Conservation (phyloP, 2,888 invertebrate genomes). For the Polydrusus cervinus region DNA sequence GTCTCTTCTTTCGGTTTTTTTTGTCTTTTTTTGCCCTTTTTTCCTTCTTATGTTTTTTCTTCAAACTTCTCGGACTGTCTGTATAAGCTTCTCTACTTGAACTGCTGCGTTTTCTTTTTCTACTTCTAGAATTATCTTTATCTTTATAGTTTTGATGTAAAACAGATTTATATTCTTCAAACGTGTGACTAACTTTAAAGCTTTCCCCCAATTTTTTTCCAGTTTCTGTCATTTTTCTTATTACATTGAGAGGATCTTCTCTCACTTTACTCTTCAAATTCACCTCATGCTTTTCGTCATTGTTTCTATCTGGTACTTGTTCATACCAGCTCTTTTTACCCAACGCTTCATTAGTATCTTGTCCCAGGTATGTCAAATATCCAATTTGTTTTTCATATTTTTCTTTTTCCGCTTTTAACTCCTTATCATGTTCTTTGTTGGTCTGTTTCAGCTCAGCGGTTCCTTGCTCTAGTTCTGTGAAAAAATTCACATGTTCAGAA, state of each 20-base stretch:
- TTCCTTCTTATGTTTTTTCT: conserved; percentile 73
- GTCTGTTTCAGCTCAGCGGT: conserved; percentile 76
- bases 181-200: conserved; percentile 54
- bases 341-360: conserved; percentile 90
- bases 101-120: conserved; percentile 29
- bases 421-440: conserved; percentile 92
- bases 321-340: conserved; percentile 94
- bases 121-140: neutral
- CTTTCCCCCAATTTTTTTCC: conserved; percentile 50
- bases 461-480: conserved; percentile 88
- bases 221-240: conserved; percentile 74
- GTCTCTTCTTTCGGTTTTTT: conserved; percentile 66
- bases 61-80: conserved; percentile 9
- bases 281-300: conserved; percentile 75
- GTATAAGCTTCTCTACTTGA: conserved; percentile 24
- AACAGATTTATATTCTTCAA: conserved; percentile 56
- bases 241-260: conserved; percentile 83
- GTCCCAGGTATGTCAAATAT: conserved; percentile 95
- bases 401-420: conserved; percentile 92
- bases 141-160: conserved; percentile 27
- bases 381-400: conserved; percentile 99
- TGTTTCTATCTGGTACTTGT: conserved; percentile 76
- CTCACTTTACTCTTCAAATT: conserved; percentile 79
- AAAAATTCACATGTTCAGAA: conserved; percentile 71
- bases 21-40: conserved; percentile 65